A percentile compares a stretch with the other conserved stretches of the same genome.
Evolutionary conservation across 92 coral and sea anemone genomes (phyloP).

Genomic region (Siderastrea radians): DNA sequence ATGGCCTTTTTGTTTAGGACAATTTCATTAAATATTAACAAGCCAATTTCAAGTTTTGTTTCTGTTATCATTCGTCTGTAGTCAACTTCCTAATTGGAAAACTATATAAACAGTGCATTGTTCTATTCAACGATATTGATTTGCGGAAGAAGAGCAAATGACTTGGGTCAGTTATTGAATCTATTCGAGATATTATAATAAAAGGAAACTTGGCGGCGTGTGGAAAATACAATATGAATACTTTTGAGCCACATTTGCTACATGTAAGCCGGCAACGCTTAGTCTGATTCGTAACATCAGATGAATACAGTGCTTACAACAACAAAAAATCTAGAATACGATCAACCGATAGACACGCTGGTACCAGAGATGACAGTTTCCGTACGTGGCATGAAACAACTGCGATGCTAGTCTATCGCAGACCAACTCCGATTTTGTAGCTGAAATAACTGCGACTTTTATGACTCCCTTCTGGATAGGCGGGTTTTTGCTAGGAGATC

Average conservation of each 20-base stretch:
- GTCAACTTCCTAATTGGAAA: not conserved
- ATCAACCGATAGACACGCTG: not conserved
- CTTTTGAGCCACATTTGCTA: not conserved
- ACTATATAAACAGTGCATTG: not conserved
- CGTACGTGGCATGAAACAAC: too few relatives aligned
- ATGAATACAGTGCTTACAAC: not conserved
- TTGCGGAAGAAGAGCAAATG: not conserved
- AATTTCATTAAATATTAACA: not conserved
- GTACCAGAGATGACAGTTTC: not conserved
- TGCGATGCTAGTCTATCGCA: too few relatives aligned
- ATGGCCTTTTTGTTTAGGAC: too few relatives aligned
- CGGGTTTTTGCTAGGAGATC: too few relatives aligned
- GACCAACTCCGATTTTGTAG: too few relatives aligned
- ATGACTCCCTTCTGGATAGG: too few relatives aligned
- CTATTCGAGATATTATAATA: too few relatives aligned
- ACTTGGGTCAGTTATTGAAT: not conserved
- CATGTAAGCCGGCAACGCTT: not conserved
- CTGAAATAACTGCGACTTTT: too few relatives aligned
- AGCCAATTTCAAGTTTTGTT: not conserved
- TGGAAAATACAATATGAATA: not conserved
- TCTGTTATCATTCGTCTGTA: not conserved
- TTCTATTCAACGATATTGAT: not conserved
- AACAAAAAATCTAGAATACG: not conserved
- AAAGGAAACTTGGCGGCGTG: not conserved
- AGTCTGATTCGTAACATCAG: not conserved